Evolutionary conservation across 1,140 invertebrate genomes (phyloP).

Genomic region (Drosophila varians): DNA sequence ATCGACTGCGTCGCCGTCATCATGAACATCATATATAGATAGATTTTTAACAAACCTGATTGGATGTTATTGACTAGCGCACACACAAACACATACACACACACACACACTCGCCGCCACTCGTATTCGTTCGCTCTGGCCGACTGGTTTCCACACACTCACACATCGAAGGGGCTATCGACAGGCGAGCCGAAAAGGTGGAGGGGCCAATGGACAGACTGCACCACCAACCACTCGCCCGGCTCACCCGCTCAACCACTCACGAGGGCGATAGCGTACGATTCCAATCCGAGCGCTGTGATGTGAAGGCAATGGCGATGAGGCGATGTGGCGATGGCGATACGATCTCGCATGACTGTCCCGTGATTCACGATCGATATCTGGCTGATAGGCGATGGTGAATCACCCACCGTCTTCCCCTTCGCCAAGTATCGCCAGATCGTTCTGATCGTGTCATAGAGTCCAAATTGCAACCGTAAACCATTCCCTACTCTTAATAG

Average conservation of each 20-base stretch:
- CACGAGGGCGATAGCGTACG: constrained; percentile 12
- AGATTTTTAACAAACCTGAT: constrained; percentile 84
- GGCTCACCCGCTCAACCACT: background rate
- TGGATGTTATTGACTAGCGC: constrained; percentile 83
- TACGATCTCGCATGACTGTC: background rate
- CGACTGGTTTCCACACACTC: constrained; percentile 41
- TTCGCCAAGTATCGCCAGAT: background rate
- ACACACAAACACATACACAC: constrained; percentile 63
- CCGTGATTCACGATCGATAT: constrained; percentile 31
- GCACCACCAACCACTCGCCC: background rate
- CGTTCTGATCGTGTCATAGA: too few relatives aligned
- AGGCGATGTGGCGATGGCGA: constrained; percentile 2
- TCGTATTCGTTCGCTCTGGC: constrained; percentile 69
- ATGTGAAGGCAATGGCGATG: background rate
- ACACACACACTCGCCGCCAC: constrained; percentile 46
- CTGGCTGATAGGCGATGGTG: background rate
- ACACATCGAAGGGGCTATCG: constrained; percentile 29
- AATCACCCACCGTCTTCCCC: background rate
- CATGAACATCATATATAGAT: constrained; percentile 83
- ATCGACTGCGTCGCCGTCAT: constrained; percentile 80
- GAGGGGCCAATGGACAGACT: constrained; percentile 46
- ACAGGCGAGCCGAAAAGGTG: constrained; percentile 43
- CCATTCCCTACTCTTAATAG: too few relatives aligned
- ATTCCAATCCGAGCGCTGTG: background rate
- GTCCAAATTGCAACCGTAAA: too few relatives aligned